Conservation (phyloP, 2,888 invertebrate genomes). For the Miltochrista miniata region DNA sequence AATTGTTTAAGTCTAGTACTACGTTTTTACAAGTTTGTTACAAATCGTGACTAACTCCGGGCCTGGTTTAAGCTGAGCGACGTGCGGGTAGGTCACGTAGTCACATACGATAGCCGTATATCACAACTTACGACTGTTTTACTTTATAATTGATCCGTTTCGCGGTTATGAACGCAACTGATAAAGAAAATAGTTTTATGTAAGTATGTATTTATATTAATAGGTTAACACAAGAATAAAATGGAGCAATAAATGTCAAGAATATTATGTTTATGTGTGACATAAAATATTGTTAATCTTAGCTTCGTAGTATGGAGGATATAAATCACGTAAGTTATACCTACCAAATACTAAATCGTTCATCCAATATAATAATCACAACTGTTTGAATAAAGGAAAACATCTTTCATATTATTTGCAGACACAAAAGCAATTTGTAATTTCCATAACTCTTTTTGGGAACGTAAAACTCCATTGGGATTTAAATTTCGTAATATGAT, state of each 20-base stretch:
- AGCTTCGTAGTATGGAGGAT: conserved; percentile 5
- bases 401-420: too few species aligned
- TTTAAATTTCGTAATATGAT: too few species aligned
- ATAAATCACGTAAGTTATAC: conserved; percentile 10
- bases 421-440: not conserved
- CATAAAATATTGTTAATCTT: conserved; percentile 15
- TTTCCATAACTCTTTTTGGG: not conserved
- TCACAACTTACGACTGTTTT: conserved; percentile 2
- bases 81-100: conserved; percentile 77
- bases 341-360: conserved; percentile 1
- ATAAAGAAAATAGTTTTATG: conserved; percentile 21
- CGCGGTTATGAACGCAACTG: conserved; percentile 5
- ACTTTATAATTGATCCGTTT: conserved; percentile 9
- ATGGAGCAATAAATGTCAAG: conserved; percentile 14
- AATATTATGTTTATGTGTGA: conserved; percentile 14
- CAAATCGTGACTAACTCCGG: conserved; percentile 31
- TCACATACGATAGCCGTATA: conserved; percentile 24
- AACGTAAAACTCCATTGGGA: too few species aligned
- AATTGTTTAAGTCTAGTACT: conserved; percentile 25
- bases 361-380: not conserved
- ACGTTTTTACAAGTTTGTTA: conserved; percentile 32
- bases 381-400: too few species aligned
- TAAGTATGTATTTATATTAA: conserved; percentile 12
- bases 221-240: conserved; percentile 26
- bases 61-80: conserved; percentile 46